Percentiles rank a stretch among this genome's conserved stretches.
phyloP scores from a whole-genome alignment of 1,140 invertebrate species.

The Batillaria attramentaria region DNA sequence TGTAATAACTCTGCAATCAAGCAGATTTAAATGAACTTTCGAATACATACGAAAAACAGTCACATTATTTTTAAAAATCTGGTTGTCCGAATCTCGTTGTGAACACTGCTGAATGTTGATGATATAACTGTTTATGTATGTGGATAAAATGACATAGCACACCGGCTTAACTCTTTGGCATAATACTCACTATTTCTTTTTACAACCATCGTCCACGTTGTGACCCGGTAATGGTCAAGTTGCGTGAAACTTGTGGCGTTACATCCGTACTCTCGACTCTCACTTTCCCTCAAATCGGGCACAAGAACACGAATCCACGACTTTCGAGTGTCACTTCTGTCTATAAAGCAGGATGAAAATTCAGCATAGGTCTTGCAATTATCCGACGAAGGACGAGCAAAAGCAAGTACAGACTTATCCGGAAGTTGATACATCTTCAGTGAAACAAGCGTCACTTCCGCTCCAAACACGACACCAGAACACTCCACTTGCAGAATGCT shows the following conservation, averaged over 20 bases:
- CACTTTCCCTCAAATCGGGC: constrained; percentile 1
- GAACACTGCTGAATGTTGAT: too few relatives aligned
- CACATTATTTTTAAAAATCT: not conserved
- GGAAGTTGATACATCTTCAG: not conserved
- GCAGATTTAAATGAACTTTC: not conserved
- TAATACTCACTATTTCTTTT: constrained; percentile 13
- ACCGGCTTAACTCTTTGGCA: too few relatives aligned
- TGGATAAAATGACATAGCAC: too few relatives aligned
- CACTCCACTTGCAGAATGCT: constrained; percentile 14
- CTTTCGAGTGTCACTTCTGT: not conserved
- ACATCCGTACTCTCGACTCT: not conserved
- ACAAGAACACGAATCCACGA: not conserved
- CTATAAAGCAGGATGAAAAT: not conserved
- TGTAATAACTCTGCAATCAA: not conserved
- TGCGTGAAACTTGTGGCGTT: constrained; percentile 9
- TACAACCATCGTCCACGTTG: not conserved
- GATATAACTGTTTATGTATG: too few relatives aligned
- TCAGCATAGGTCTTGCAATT: constrained; percentile 3
- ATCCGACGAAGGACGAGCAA: not conserved
- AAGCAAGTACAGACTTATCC: not conserved
- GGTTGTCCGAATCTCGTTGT: too few relatives aligned
- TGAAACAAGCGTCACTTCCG: not conserved
- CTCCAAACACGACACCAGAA: not conserved
- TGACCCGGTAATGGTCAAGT: not conserved
- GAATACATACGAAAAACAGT: not conserved